Evolutionary conservation across 2,888 invertebrate species (phyloP), one percentile per base, ranked within the genome.

Genomic region (Ephialtes manifestator): DNA sequence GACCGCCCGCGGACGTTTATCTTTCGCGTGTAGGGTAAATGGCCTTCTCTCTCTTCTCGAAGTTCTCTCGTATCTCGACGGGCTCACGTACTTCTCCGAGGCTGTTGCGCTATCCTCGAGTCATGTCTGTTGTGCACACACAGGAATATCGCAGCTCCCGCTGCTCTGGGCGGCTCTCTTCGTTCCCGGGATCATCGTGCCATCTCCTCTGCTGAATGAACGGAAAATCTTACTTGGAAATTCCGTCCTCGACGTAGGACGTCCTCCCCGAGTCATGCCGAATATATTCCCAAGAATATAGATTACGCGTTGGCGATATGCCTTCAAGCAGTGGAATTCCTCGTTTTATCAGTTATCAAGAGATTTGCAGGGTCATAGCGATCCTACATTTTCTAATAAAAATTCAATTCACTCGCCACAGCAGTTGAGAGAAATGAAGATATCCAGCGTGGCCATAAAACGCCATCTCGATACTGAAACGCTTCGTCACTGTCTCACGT

Each of bases 1-100:
- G 91, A 90, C 91, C 91, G 90, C 90, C 91, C 89, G 90, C 87
- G 89, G 91, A 92, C 92, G 89, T 91, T 92, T 91, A 92, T 90
- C 91, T 92, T 89, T 89, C 86, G 83, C 85, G 84, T 88, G 85
- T 84, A 84, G 75, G 86, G 89, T 88, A 88, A 90, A 88, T 86
- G 87, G 86, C 86, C 87, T 83, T 72, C 70, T 65, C 72, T 67
- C 67, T 48, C 63, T 77, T 76, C 24, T 74, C 31, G 39, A 77
- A 81, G 81, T 70, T n/a, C n/a, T n/a, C 79, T 60, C 65, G 78
- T 87, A 86, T 87, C 86, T 85, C 84, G 72, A 85, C 79, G 75
- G 78, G 74, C 85, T 83, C 85, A 86, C 86, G 86, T 84, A 84
- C 78, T 81, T 67, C 55, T 72, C n/a, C 24, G 76, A 80, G 43